Percentiles rank a stretch among this genome's conserved stretches.
Conservation (phyloP, 2,797 vertebrate genomes). For the Petrocephalus schoutedeni region DNA sequence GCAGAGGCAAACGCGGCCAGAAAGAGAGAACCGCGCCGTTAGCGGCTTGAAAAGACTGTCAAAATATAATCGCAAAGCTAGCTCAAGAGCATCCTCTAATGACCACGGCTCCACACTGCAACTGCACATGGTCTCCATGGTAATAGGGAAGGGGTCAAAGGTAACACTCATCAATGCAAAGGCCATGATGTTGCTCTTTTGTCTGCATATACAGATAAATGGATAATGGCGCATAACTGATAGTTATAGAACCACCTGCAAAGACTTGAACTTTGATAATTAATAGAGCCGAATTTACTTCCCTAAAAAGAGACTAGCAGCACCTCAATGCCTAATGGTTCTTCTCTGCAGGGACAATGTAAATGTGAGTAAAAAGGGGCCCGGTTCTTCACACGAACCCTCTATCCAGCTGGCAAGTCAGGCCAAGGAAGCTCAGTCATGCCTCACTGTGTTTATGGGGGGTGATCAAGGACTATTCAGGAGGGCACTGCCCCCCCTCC, state of each 20-base stretch:
- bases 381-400: background rate
- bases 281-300: background rate
- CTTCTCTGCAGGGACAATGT: background rate
- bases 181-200: background rate
- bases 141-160: background rate
- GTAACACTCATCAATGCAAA: background rate
- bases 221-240: background rate
- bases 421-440: background rate
- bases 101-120: slow-evolving; percentile 5
- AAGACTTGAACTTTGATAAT: background rate
- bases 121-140: background rate
- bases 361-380: background rate
- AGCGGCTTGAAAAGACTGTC: background rate
- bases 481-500: background rate
- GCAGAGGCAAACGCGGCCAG: background rate
- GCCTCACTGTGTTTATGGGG: background rate
- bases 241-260: background rate
- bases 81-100: slow-evolving; percentile 29
- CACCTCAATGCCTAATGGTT: background rate
- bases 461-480: background rate
- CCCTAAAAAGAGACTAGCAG: background rate
- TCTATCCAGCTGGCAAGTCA: background rate
- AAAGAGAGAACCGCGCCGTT: background rate
- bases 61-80: background rate
- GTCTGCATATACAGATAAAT: background rate